Evolutionary conservation across 2,888 invertebrate genomes (phyloP).

Genomic region (Drosophila lacicola): DNA sequence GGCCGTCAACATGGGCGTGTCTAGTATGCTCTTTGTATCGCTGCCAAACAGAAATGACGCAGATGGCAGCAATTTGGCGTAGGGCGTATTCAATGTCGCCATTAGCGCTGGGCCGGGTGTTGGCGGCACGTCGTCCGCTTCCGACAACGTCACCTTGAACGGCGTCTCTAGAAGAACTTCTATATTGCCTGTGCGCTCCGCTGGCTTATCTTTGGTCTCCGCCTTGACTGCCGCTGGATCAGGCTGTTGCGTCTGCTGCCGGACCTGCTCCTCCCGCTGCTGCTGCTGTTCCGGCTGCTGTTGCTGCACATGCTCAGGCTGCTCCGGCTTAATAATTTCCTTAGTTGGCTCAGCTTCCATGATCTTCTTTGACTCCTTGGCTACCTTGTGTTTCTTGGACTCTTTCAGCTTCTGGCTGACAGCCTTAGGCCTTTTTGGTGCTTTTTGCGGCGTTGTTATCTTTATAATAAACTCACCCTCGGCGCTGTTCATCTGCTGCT

Average conservation of each 20-base stretch:
- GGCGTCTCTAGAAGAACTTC: constrained; percentile 86
- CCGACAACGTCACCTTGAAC: constrained; percentile 84
- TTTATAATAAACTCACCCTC: constrained; percentile 70
- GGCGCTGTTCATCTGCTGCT: not conserved
- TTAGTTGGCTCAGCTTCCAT: not conserved
- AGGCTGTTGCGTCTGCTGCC: not conserved
- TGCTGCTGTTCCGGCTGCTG: not conserved
- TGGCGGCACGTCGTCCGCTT: constrained; percentile 84
- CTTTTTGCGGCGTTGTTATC: constrained; percentile 70
- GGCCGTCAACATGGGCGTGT: constrained; percentile 87
- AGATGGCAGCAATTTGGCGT: constrained; percentile 64
- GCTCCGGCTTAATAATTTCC: not conserved
- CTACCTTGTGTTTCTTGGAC: not conserved
- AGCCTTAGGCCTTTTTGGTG: constrained; percentile 9
- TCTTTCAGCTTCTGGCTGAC: not conserved
- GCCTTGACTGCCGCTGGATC: not conserved
- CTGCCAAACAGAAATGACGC: constrained; percentile 75
- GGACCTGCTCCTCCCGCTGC: not conserved
- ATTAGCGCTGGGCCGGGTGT: constrained; percentile 86
- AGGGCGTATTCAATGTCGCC: constrained; percentile 80
- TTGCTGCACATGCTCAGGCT: not conserved
- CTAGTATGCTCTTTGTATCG: constrained; percentile 87
- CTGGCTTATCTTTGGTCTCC: constrained; percentile 15
- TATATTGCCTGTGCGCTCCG: constrained; percentile 73
- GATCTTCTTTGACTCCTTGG: not conserved